Conservation (phyloP, 2,797 vertebrate genomes). For the Leptodactylus fallax region DNA sequence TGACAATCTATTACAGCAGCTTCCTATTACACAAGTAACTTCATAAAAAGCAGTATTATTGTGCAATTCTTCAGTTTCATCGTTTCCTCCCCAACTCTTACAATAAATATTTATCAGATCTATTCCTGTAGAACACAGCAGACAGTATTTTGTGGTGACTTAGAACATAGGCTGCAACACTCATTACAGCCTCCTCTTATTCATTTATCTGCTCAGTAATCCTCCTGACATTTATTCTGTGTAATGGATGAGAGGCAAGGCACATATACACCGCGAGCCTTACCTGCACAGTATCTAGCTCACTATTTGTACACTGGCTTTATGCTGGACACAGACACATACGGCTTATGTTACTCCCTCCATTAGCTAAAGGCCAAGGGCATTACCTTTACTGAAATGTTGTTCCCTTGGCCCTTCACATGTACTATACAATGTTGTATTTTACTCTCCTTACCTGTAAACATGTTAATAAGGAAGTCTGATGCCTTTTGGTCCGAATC, state of each 20-base stretch:
- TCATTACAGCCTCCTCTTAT: slow-evolving; percentile 16
- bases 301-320: not conserved
- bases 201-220: slow-evolving; percentile 51
- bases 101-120: slow-evolving; percentile 48
- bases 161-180: not conserved
- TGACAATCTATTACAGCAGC: slow-evolving; percentile 58
- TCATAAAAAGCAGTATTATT: slow-evolving; percentile 48
- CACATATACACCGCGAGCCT: slow-evolving; percentile 16
- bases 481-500: too few species aligned
- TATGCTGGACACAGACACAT: not conserved
- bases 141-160: slow-evolving; percentile 44
- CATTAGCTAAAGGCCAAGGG: too few species aligned
- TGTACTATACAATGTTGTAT: not conserved
- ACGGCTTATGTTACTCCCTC: not conserved
- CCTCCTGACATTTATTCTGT: slow-evolving; percentile 57
- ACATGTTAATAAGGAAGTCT: too few species aligned
- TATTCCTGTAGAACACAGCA: slow-evolving; percentile 26
- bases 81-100: slow-evolving; percentile 49
- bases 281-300: not conserved
- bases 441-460: too few species aligned
- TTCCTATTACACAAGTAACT: slow-evolving; percentile 57
- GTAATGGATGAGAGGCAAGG: slow-evolving; percentile 35
- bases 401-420: too few species aligned
- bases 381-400: too few species aligned
- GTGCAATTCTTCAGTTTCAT: slow-evolving; percentile 52